These are phyloP conservation scores for Thripadectes ignobilis DNA, from an alignment of 2,797 vertebrate species.

Conservation along the genomic window DNA sequence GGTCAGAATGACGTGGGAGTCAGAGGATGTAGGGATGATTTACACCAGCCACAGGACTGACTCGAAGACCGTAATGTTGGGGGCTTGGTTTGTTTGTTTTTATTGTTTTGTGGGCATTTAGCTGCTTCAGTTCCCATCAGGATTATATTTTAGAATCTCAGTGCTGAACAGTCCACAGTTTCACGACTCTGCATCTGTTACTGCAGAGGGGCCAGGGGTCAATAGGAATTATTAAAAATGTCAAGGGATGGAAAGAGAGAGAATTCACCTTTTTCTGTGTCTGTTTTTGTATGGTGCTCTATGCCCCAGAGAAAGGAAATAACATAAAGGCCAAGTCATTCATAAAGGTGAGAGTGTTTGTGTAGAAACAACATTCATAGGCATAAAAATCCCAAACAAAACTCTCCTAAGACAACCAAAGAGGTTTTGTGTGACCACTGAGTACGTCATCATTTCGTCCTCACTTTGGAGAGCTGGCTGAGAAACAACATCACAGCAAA, in stretches of 20 bases:
- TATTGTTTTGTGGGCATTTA: neutral
- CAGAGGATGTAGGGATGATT: neutral
- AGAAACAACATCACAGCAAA: neutral
- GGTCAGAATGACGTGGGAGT: neutral
- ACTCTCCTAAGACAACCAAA: neutral
- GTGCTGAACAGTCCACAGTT: neutral
- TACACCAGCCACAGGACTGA: neutral
- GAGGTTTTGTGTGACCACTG: neutral
- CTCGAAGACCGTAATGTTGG: neutral
- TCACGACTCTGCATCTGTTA: neutral
- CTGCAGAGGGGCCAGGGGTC: neutral
- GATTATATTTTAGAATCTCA: neutral
- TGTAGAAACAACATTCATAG: neutral
- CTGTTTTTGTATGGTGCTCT: neutral
- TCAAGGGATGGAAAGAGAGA: neutral
- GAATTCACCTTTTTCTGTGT: neutral
- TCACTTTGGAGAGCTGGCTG: neutral
- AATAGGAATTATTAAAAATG: neutral
- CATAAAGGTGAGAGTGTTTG: rapidly evolving
- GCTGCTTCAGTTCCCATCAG: neutral
- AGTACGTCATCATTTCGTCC: neutral
- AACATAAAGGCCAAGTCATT: neutral
- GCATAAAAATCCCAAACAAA: neutral
- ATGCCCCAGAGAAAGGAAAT: neutral
- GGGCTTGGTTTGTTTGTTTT: neutral